phyloP scores from a whole-genome alignment of 1,140 invertebrate species.

The Drosophila truncata region DNA sequence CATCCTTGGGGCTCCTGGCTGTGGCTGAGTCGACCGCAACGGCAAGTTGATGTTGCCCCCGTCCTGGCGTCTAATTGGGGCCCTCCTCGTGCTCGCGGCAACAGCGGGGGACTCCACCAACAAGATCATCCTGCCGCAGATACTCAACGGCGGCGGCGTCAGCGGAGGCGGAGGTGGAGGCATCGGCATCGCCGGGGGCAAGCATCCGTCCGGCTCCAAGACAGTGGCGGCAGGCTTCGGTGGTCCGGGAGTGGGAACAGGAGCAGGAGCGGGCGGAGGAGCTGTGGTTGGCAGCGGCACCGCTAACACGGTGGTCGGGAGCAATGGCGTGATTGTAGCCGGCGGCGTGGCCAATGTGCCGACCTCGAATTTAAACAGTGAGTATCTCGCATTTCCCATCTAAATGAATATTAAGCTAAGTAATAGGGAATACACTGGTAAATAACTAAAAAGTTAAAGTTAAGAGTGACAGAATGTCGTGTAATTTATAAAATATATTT shows the following conservation, averaged over 20 bases:
- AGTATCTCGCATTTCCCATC: slow-evolving; percentile 40
- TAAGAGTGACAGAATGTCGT: no score
- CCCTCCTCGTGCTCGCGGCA: slow-evolving; percentile 84
- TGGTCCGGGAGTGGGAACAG: slow-evolving; percentile 1
- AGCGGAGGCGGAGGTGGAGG: slow-evolving; percentile 9
- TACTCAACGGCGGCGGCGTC: slow-evolving; percentile 57
- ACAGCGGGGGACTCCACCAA: slow-evolving; percentile 84
- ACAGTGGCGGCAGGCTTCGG: slow-evolving; percentile 20
- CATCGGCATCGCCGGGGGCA: slow-evolving; percentile 35
- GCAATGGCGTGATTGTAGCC: slow-evolving; percentile 76
- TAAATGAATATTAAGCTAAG: slow-evolving; percentile 17
- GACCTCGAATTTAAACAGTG: slow-evolving; percentile 82
- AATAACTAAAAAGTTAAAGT: no score
- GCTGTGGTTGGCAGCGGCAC: slow-evolving; percentile 36
- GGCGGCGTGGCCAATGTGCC: slow-evolving; percentile 71
- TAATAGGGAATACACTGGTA: slow-evolving; percentile 1
- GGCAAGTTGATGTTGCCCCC: slow-evolving; percentile 85
- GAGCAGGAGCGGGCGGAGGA: slow-evolving; percentile 28
- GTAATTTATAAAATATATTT: no score
- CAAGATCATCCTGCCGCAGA: slow-evolving; percentile 79
- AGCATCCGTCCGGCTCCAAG: slow-evolving; percentile 55
- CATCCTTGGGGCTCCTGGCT: slow-evolving; percentile 62
- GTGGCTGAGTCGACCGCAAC: slow-evolving; percentile 53
- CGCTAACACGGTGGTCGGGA: slow-evolving; percentile 70
- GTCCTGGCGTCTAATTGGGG: slow-evolving; percentile 83